These are phyloP conservation scores for Channallabes apus DNA, from an alignment of 2,797 vertebrate species.

Conservation along the genomic window DNA sequence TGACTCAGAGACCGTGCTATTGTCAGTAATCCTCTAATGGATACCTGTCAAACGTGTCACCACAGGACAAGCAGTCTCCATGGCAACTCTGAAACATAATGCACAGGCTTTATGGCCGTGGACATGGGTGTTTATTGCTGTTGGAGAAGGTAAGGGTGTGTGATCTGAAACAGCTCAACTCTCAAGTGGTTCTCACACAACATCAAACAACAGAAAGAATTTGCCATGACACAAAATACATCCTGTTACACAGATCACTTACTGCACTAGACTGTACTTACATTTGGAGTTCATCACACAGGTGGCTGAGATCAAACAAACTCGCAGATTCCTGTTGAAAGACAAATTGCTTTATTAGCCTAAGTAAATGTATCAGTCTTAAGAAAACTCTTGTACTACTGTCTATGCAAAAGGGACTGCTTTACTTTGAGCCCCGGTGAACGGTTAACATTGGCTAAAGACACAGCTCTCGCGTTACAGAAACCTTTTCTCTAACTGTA, in stretches of 20 bases:
- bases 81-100: conserved; percentile 33
- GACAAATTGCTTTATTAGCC: conserved; percentile 34
- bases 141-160: conserved; percentile 1
- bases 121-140: conserved; percentile 10
- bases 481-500: conserved; percentile 17
- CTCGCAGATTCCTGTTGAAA: conserved; percentile 45
- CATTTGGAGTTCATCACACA: conserved; percentile 53
- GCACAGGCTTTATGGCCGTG: conserved; percentile 9
- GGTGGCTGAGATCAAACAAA: conserved; percentile 25
- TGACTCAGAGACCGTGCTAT: conserved; percentile 8
- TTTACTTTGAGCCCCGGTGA: not conserved
- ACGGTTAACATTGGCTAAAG: not conserved
- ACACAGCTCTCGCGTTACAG: conserved; percentile 1
- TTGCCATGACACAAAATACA: not conserved
- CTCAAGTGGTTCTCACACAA: not conserved
- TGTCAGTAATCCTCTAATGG: conserved; percentile 43
- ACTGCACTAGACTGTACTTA: conserved; percentile 32
- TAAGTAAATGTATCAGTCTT: not conserved
- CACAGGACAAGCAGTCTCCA: conserved; percentile 28
- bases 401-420: not conserved
- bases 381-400: not conserved
- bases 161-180: conserved; percentile 3
- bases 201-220: not conserved
- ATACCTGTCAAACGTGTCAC: conserved; percentile 42
- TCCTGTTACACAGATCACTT: not conserved